Base-by-base conservation (phyloP, 2,888 invertebrate species). In the Lagria hirta region DNA sequence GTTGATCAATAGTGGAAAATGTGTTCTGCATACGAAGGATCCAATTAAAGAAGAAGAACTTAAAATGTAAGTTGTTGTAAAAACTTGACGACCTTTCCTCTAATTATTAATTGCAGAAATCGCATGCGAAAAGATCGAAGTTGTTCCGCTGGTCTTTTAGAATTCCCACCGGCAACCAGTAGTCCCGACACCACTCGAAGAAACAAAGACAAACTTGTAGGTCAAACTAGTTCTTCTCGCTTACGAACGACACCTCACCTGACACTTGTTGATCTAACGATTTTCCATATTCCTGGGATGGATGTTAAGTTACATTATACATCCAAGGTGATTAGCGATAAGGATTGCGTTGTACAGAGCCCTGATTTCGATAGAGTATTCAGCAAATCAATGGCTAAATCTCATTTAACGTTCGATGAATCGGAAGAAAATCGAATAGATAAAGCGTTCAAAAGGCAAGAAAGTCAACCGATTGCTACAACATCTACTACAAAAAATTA, bases 1-100 rank as follows among this genome's bases (percentile, higher is more conserved):
- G 26, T 82, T 94, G 60, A 93, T 98, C 48, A 96, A 95, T 71
- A 93, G 93, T 60, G 97, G 97, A 4, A 94, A 96, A 72, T 98
- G 97, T 71, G 94, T 95, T 17, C 76, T 98, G 20, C 96, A 97
- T 69, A 96, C 96, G 2, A 92, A 91, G 71, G 90, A 91, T 61
- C 76, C 78, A 48, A 74, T 70, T 40, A 81, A 74, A 57, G 84
- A 84, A 35, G 86, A 85, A 43, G 86, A 84, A 48, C 72, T 81
- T 24, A 84, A 83, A 70, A 43, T 69, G 68, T 68, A 57, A 63
- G 62, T 55, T n/a, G n/a, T n/a, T n/a, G n/a, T n/a, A n/a, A n/a
- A n/a, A n/a, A n/a, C n/a, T n/a, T n/a, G n/a, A n/a, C n/a, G n/a
- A n/a, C n/a, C n/a, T n/a, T n/a, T n/a, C n/a, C n/a, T 29, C 8